A percentile compares a stretch with the other conserved stretches of the same genome.
Evolutionary conservation across 2,113 vertebrate genomes (phyloP).

Genomic region (Meles meles): DNA sequence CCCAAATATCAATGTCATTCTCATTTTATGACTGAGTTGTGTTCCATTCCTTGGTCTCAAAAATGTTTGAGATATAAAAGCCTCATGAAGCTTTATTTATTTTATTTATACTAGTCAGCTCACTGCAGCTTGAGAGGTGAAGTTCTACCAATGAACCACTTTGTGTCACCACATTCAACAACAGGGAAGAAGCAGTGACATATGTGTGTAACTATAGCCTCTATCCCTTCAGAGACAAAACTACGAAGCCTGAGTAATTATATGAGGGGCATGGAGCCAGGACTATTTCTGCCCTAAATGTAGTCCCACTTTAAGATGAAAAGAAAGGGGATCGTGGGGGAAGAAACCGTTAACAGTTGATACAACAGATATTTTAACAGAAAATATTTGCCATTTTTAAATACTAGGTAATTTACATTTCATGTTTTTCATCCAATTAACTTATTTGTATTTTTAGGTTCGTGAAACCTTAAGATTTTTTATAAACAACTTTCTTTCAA

Average conservation of each 20-base stretch:
- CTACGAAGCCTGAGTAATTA: background rate
- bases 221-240: background rate
- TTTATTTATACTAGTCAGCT: background rate
- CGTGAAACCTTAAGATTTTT: background rate
- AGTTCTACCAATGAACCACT: background rate
- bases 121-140: background rate
- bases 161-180: background rate
- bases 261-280: background rate
- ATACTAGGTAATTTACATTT: slow-evolving; percentile 1
- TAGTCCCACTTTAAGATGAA: background rate
- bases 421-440: background rate
- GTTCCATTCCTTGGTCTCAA: background rate
- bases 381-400: background rate
- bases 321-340: background rate
- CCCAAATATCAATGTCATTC: slow-evolving; percentile 16
- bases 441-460: background rate
- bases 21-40: background rate
- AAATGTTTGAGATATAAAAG: background rate
- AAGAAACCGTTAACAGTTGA: background rate
- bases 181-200: background rate
- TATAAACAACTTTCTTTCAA: slow-evolving; percentile 13
- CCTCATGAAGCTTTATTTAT: background rate
- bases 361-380: background rate
- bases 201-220: background rate
- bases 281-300: background rate